phyloP scores from a whole-genome alignment of 64 coral and sea anemone species.

The Pocillopora damicornis region DNA sequence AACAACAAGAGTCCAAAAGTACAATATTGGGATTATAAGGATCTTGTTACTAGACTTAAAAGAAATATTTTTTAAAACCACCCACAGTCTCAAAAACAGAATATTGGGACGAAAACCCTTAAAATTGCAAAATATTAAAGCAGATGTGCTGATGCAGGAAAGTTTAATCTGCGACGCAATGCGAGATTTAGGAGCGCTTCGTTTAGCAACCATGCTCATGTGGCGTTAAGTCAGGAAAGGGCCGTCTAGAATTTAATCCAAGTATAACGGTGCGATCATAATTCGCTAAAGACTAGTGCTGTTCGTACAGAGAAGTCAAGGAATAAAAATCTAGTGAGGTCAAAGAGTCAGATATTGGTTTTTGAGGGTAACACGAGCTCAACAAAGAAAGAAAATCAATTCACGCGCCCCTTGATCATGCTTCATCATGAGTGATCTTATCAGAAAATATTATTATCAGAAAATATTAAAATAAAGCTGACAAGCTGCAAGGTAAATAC shows the following conservation, averaged over 20 bases:
- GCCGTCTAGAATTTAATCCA: neutral
- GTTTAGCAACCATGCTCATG: neutral
- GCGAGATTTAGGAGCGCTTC: neutral
- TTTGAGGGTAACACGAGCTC: neutral
- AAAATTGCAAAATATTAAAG: too few relatives aligned
- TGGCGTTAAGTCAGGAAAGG: neutral
- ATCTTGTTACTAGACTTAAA: neutral
- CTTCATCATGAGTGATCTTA: neutral
- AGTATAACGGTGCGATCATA: neutral
- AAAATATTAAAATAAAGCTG: neutral
- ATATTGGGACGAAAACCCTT: too few relatives aligned
- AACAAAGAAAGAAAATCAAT: neutral
- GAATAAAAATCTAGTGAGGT: neutral
- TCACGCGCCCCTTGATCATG: neutral
- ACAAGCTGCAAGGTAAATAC: neutral
- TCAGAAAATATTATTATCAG: neutral
- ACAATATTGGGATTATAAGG: neutral
- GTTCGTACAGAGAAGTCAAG: neutral
- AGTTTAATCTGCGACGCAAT: neutral
- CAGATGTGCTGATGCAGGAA: neutral
- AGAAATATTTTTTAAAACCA: neutral
- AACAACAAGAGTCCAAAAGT: slow-evolving; percentile 31
- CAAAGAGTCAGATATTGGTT: neutral
- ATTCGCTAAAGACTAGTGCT: neutral
- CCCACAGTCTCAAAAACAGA: neutral